A percentile compares a stretch with the other conserved stretches of the same genome.
Evolutionary conservation across 2,797 vertebrate species (phyloP).

Genomic region (Coccyzus lansbergi): DNA sequence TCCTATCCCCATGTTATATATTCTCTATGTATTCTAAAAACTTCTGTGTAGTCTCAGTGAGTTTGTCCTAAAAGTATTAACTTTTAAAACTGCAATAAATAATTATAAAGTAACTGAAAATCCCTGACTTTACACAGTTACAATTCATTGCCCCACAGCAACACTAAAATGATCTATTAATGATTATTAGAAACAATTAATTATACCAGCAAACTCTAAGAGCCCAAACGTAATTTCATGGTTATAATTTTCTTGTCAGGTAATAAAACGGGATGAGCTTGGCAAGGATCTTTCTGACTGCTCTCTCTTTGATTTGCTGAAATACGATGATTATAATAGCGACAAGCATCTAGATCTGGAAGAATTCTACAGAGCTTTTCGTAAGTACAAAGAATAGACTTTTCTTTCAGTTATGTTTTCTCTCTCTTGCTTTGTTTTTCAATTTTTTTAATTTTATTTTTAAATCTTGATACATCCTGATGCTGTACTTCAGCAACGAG

Average conservation of each 20-base stretch:
- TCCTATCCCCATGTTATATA: background rate
- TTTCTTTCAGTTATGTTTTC: background rate
- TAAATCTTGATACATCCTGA: background rate
- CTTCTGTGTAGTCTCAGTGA: background rate
- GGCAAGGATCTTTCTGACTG: conserved; percentile 86
- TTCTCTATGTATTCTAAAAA: background rate
- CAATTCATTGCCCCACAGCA: conserved; percentile 48
- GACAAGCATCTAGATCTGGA: conserved; percentile 89
- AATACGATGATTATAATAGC: conserved; percentile 89
- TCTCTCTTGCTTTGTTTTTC: background rate
- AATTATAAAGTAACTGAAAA: conserved; percentile 51
- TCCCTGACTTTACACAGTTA: conserved; percentile 37
- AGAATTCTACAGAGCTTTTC: conserved; percentile 92
- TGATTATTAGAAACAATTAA: conserved; percentile 69
- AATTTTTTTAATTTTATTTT: background rate
- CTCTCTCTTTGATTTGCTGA: conserved; percentile 92
- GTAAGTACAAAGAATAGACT: conserved; percentile 80
- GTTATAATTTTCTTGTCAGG: conserved; percentile 79
- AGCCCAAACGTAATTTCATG: conserved; percentile 66
- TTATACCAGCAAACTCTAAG: conserved; percentile 53
- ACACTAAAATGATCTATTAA: conserved; percentile 63
- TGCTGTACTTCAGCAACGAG: background rate
- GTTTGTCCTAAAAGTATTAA: conserved; percentile 19
- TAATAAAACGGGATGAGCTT: conserved; percentile 92
- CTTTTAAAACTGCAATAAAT: conserved; percentile 42